phyloP scores from a whole-genome alignment of 1,140 invertebrate genomes.

The Heterodera carotae region DNA sequence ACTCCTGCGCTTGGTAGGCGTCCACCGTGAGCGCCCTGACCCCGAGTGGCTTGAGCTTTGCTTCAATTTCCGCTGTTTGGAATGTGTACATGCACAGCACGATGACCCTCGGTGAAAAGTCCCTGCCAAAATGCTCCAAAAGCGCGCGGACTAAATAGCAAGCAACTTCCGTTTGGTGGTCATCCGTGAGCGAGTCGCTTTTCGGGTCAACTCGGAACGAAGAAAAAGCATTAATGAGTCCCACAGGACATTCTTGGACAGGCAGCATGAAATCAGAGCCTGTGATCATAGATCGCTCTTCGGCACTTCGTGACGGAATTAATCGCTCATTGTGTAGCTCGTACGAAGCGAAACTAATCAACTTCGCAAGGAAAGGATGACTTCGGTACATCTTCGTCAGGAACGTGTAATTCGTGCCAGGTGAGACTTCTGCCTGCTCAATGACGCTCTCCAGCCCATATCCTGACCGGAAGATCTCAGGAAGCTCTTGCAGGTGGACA shows the following conservation, averaged over 20 bases:
- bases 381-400: neutral
- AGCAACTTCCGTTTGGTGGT: neutral
- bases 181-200: neutral
- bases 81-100: slow-evolving; percentile 3
- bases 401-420: neutral
- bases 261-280: neutral
- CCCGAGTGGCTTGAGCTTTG: neutral
- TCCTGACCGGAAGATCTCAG: neutral
- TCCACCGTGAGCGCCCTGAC: neutral
- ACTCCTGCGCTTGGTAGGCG: slow-evolving; percentile 4
- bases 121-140: neutral
- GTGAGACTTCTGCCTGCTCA: neutral
- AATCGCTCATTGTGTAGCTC: neutral
- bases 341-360: neutral
- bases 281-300: neutral
- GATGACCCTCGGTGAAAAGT: neutral
- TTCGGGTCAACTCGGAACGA: neutral
- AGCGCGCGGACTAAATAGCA: neutral
- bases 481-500: neutral
- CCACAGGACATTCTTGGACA: slow-evolving; percentile 6
- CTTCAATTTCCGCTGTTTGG: neutral
- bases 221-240: neutral
- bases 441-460: neutral
- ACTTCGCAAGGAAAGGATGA: neutral
- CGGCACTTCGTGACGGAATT: neutral